phyloP scores from a whole-genome alignment of 23 tunicate genomes.

The Oikopleura vanhoeffeni region DNA sequence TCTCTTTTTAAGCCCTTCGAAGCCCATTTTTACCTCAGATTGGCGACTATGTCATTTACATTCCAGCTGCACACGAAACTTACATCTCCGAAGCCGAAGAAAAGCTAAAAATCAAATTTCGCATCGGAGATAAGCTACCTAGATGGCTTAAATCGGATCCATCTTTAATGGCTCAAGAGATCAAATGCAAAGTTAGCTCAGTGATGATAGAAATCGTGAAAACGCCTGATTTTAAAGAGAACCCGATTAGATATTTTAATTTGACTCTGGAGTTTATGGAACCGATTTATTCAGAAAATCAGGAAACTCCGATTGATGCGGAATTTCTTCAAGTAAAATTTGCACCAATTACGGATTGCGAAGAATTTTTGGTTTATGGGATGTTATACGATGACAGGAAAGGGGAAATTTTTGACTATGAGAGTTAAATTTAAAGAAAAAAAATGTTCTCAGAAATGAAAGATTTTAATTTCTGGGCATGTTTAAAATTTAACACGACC shows the following conservation, averaged over 20 bases:
- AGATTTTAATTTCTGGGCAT: too few relatives aligned
- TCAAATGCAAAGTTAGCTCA: neutral
- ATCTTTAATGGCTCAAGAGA: neutral
- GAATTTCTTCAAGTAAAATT: neutral
- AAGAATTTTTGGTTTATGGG: neutral
- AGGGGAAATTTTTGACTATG: neutral
- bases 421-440: neutral
- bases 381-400: neutral
- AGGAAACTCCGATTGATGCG: neutral
- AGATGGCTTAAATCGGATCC: neutral
- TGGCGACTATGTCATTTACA: conserved; percentile 3
- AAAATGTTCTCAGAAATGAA: too few relatives aligned
- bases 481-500: too few relatives aligned
- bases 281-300: neutral
- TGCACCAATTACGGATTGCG: neutral
- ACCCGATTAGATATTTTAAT: neutral
- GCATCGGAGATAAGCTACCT: neutral
- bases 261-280: neutral
- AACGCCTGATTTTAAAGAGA: neutral
- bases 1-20: neutral
- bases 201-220: neutral
- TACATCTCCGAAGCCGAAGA: neutral
- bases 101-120: neutral
- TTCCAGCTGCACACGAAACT: neutral
- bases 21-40: conserved; percentile 3